phyloP scores from a whole-genome alignment of 2,113 vertebrate genomes.

The Gavialis gangeticus region DNA sequence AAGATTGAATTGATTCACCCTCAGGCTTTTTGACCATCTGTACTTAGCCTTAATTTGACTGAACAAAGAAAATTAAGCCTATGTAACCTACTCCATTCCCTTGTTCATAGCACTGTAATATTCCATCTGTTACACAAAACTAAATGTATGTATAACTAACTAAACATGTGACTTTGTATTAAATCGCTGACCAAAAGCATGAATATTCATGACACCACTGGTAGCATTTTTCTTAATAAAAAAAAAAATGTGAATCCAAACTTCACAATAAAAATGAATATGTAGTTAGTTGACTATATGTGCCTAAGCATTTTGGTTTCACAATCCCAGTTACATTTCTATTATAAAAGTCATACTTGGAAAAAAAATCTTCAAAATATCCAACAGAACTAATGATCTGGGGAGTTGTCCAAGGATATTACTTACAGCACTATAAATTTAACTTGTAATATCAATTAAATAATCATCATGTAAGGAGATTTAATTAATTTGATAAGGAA shows the following conservation, averaged over 20 bases:
- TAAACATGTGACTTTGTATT: background rate
- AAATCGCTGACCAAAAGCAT: background rate
- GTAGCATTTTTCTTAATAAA: background rate
- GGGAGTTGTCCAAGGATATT: background rate
- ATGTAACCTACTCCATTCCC: background rate
- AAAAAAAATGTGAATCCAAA: background rate
- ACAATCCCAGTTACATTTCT: background rate
- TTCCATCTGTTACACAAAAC: background rate
- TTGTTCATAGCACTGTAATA: background rate
- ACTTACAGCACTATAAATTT: background rate
- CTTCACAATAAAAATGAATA: background rate
- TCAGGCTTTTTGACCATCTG: too few relatives aligned
- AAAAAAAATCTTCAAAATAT: background rate
- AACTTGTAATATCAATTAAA: background rate
- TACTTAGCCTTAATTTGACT: background rate
- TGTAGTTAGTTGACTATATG: background rate
- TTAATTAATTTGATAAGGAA: accelerated
- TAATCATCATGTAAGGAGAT: background rate
- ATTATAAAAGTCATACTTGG: background rate
- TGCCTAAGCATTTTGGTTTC: background rate
- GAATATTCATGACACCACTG: background rate
- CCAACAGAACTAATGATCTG: background rate
- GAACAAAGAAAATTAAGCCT: background rate
- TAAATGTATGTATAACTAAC: background rate
- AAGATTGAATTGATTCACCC: too few relatives aligned